Base-by-base conservation (phyloP, 2,888 invertebrate genomes). In the Sinelater perroti region DNA sequence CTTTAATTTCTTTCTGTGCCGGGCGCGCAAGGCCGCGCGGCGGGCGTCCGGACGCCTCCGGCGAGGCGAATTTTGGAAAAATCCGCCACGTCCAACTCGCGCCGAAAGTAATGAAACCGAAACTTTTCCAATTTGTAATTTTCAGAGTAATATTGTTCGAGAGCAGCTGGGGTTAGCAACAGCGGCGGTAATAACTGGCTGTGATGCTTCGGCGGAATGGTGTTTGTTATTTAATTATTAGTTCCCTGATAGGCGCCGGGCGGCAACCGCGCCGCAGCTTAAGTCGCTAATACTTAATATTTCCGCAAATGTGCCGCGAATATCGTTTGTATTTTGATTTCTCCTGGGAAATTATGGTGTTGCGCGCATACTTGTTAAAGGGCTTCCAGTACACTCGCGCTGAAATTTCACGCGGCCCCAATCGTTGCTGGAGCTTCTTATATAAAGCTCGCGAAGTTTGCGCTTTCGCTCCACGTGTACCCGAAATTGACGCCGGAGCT, bases 281-380 rank as follows among this genome's bases (percentile, higher is more conserved):
- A 62, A 63, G 63, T 65, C 58, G 56, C 57, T 61, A 62, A 53
- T 55, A 61, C 62, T 65, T 63, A 72, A 70, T 70, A 70, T 71
- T 72, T 70, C 73, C 74, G 67, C 74, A 74, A 75, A 74, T 74
- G 74, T 73, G 70, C 75, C 73, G 68, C 74, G 73, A 73, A 74
- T 74, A 74, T 70, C 73, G 73, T 73, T 72, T 66, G 65, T 65
- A 64, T 69, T 70, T 73, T 76, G 76, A 76, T 76, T 76, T 76
- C 76, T 76, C 75, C 55, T 56, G 76, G 76, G 76, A 76, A 76
- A 76, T 76, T 76, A 76, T 71, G 69, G 71, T 67, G 72, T 67
- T 61, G 63, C 65, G 56, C 56, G 61, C 63, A 61, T 63, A 56
- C 60, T 50, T 47, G 53, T 55, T 53, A 58, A 56, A 53, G 56